Evolutionary conservation across 1,140 invertebrate genomes (phyloP).

Genomic region (Oryctes rhinoceros): DNA sequence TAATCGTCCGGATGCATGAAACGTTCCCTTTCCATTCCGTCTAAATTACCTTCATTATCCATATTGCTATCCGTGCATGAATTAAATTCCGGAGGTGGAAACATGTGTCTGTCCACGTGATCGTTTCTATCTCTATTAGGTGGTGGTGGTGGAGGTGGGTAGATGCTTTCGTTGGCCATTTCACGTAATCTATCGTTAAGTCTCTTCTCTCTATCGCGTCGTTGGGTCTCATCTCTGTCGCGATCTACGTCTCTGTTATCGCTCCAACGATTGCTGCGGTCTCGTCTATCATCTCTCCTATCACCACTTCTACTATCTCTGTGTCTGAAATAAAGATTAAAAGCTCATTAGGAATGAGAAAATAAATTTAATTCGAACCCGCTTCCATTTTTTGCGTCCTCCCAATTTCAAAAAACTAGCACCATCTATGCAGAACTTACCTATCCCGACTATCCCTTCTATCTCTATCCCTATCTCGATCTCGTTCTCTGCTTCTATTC

Average conservation of each 20-base stretch:
- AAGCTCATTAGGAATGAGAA: no score
- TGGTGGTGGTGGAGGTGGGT: constrained; percentile 6
- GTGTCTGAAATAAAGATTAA: constrained; percentile 45
- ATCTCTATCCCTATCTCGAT: constrained; percentile 54
- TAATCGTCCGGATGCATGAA: constrained; percentile 18
- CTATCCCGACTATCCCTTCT: constrained; percentile 55
- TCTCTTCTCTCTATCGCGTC: constrained; percentile 55
- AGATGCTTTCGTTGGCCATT: constrained; percentile 53
- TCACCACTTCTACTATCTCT: constrained; percentile 54
- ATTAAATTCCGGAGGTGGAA: constrained; percentile 43
- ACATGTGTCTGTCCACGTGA: constrained; percentile 45
- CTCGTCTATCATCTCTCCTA: constrained; percentile 55
- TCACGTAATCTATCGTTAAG: constrained; percentile 57
- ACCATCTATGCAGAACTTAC: neutral
- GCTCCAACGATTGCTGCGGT: constrained; percentile 51
- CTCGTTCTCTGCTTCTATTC: constrained; percentile 51
- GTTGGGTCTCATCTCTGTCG: constrained; percentile 38
- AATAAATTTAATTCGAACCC: no score
- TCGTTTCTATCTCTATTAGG: constrained; percentile 23
- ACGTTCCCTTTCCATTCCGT: neutral
- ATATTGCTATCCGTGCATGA: neutral
- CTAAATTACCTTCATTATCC: neutral
- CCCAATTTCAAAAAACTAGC: no score
- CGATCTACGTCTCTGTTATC: constrained; percentile 49
- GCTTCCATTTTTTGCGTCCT: no score